Conservation (phyloP, 2,797 vertebrate genomes). For the Toxotes lorentzi region DNA sequence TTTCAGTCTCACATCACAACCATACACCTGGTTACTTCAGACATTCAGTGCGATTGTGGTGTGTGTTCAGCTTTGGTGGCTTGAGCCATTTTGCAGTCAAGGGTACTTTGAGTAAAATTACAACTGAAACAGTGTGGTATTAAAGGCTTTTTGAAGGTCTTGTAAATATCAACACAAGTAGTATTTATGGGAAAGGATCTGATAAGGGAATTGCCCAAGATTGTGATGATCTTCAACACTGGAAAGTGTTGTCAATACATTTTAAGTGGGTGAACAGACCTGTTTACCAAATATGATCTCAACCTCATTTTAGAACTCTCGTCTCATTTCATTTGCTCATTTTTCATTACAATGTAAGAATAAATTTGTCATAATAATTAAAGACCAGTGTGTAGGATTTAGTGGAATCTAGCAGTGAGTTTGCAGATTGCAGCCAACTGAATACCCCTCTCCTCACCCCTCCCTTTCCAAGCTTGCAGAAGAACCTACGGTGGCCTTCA, state of each 20-base stretch:
- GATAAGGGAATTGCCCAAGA: slow-evolving; percentile 36
- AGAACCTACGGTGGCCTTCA: no score
- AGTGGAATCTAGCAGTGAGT: no score
- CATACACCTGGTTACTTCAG: neutral
- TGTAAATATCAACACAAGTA: neutral
- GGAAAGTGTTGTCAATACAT: neutral
- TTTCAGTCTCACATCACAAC: slow-evolving; percentile 20
- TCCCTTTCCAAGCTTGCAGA: no score
- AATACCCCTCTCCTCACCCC: no score
- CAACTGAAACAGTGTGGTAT: neutral
- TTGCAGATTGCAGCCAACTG: no score
- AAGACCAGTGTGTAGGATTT: neutral
- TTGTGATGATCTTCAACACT: neutral
- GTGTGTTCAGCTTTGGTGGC: neutral
- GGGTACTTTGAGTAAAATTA: neutral
- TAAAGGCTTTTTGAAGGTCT: neutral
- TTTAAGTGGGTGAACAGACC: neutral
- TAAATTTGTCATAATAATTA: slow-evolving; percentile 25
- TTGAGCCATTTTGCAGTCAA: slow-evolving; percentile 8
- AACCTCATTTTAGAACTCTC: neutral
- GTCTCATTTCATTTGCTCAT: slow-evolving; percentile 21
- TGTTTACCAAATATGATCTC: neutral
- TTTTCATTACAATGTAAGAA: neutral
- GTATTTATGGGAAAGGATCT: slow-evolving; percentile 29
- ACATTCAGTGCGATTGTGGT: neutral